These are phyloP conservation scores for Chanos chanos DNA, from an alignment of 2,797 vertebrate genomes.

Conservation along the genomic window DNA sequence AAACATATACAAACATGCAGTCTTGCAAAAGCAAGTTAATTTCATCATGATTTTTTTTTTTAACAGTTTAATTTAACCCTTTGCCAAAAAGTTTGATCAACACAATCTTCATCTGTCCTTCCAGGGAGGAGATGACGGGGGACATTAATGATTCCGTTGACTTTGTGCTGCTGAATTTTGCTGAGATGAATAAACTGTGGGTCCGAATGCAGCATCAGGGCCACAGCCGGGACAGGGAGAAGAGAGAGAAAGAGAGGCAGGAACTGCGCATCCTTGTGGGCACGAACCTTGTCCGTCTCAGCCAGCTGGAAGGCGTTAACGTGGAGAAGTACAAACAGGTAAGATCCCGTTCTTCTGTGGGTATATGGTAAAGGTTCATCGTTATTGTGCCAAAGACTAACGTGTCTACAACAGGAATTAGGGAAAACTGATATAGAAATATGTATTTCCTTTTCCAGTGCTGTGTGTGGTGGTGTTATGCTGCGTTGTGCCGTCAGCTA, in stretches of 20 bases:
- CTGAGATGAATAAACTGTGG: constrained; percentile 99
- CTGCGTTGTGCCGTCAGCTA: too few relatives aligned
- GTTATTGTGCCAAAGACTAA: too few relatives aligned
- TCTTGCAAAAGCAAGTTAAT: too few relatives aligned
- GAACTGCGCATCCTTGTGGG: constrained; percentile 96
- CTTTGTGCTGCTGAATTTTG: constrained; percentile 96
- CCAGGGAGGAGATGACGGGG: constrained; percentile 92
- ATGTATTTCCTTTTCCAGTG: too few relatives aligned
- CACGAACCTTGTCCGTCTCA: constrained; percentile 95
- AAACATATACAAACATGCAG: too few relatives aligned
- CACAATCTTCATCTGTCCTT: constrained; percentile 25
- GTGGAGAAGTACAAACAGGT: constrained; percentile 98
- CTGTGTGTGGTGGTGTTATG: too few relatives aligned
- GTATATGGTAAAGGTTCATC: background rate
- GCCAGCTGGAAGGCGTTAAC: constrained; percentile 95
- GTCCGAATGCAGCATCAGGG: constrained; percentile 99
- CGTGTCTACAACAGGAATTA: too few relatives aligned
- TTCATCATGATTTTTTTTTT: background rate
- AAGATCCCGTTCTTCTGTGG: background rate
- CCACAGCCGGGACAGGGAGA: constrained; percentile 94
- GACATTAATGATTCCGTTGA: constrained; percentile 97
- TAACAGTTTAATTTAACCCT: background rate
- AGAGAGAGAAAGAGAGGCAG: constrained; percentile 92
- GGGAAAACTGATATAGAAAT: too few relatives aligned
- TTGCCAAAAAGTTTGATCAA: background rate